Conservation (phyloP, 2,113 vertebrate species). For the Pachycephala philippinensis region DNA sequence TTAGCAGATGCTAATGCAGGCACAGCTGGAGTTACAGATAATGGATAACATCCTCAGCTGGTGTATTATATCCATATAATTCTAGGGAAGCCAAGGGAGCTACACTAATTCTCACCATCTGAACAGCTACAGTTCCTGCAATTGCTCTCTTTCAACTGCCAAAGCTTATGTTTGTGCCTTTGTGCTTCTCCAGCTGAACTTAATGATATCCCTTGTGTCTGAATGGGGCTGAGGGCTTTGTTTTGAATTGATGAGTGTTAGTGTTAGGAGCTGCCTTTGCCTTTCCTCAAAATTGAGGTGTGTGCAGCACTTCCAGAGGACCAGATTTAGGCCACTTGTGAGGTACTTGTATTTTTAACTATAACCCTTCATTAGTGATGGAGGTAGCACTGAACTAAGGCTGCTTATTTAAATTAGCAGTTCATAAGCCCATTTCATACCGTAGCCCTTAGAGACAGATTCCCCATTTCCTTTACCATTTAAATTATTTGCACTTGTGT, state of each 20-base stretch:
- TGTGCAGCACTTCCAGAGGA: not conserved
- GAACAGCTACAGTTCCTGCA: not conserved
- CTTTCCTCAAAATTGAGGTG: not conserved
- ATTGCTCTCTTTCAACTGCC: not conserved
- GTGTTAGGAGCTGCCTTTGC: not conserved
- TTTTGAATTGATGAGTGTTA: not conserved
- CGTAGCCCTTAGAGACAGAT: not conserved
- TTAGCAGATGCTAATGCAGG: not conserved
- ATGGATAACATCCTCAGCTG: constrained; percentile 23
- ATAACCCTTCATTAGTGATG: not conserved
- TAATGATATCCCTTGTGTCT: not conserved
- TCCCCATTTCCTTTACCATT: not conserved
- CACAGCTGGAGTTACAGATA: constrained; percentile 25
- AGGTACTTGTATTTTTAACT: not conserved
- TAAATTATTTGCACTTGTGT: not conserved
- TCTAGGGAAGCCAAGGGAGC: not conserved
- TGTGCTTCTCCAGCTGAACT: not conserved
- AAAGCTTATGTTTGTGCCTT: not conserved
- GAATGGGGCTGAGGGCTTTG: not conserved
- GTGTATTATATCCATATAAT: not conserved
- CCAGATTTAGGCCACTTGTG: not conserved
- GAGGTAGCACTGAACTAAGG: not conserved
- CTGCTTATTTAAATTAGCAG: not conserved
- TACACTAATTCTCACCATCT: not conserved
- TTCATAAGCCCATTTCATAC: not conserved